Percentiles rank a stretch among this genome's conserved stretches.
These are phyloP conservation scores for Kryptopterus vitreolus DNA, from an alignment of 2,797 vertebrate species.

Conservation along the genomic window DNA sequence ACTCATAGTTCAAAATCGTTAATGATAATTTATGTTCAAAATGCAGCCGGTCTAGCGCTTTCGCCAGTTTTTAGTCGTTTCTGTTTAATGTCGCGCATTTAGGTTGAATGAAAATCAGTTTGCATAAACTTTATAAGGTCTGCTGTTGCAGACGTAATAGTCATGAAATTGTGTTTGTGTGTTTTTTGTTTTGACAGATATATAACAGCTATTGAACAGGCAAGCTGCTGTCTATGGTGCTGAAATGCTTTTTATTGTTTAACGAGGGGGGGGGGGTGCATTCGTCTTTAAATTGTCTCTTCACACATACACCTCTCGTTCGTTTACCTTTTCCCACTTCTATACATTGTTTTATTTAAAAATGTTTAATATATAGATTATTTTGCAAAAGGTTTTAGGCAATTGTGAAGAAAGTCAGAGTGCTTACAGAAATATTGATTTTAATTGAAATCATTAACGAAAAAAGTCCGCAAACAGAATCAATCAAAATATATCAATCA, in stretches of 20 bases:
- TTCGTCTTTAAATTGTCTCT: too few species aligned
- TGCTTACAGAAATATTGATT: too few species aligned
- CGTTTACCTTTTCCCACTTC: background rate
- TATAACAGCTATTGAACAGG: slow-evolving; percentile 9
- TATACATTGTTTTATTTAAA: too few species aligned
- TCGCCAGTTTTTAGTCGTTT: background rate
- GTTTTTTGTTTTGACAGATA: slow-evolving; percentile 27
- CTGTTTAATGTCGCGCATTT: background rate
- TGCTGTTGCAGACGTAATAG: background rate
- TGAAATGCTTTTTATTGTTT: slow-evolving; percentile 44
- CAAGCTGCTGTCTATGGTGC: slow-evolving; percentile 56
- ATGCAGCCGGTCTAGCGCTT: background rate
- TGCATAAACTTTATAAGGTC: background rate
- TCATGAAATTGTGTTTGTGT: background rate
- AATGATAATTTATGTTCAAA: slow-evolving; percentile 17
- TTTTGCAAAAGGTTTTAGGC: too few species aligned
- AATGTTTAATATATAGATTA: too few species aligned
- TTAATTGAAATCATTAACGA: too few species aligned
- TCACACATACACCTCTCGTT: background rate
- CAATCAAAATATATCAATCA: too few species aligned
- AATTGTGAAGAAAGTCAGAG: too few species aligned
- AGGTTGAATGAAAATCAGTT: background rate
- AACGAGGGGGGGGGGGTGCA: too few species aligned
- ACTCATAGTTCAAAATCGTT: slow-evolving; percentile 10
- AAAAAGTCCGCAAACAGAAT: too few species aligned